Evolutionary conservation across 1,140 invertebrate genomes (phyloP).

Genomic region (Diuraphis noxia): DNA sequence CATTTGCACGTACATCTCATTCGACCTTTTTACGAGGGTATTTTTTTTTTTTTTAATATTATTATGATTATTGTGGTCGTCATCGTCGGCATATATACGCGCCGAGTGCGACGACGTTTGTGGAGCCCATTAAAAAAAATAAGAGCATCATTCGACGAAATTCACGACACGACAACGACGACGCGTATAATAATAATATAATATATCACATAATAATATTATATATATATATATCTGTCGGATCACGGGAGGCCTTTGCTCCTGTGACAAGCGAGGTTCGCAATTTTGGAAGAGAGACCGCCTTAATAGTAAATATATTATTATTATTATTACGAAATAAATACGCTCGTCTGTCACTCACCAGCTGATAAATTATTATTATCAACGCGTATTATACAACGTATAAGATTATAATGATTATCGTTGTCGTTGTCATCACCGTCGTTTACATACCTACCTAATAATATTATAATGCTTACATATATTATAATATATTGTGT

Average conservation of each 20-base stretch:
- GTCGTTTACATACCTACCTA: background rate
- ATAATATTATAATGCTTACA: slow-evolving; percentile 10
- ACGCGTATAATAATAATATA: slow-evolving; percentile 26
- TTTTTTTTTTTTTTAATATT: background rate
- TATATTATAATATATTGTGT: background rate
- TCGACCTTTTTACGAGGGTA: background rate
- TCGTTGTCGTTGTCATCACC: background rate
- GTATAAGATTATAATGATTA: slow-evolving; percentile 12
- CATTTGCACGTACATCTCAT: slow-evolving; percentile 34
- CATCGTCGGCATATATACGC: background rate
- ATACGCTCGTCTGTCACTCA: slow-evolving; percentile 16
- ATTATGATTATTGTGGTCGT: slow-evolving; percentile 5
- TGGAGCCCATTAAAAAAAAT: slow-evolving; percentile 32
- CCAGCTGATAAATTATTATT: slow-evolving; percentile 28
- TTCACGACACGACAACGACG: background rate
- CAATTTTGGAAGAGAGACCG: background rate
- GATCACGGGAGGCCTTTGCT: background rate
- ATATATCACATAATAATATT: slow-evolving; percentile 11
- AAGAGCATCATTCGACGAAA: slow-evolving; percentile 12
- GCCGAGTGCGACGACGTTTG: background rate
- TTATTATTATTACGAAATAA: background rate
- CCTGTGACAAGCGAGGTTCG: background rate
- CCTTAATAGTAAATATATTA: background rate
- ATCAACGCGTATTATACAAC: background rate
- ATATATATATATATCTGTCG: slow-evolving; percentile 18